Evolutionary conservation across 2,888 invertebrate species (phyloP), one percentile per base, ranked within the genome.

Genomic region (Lomographa bimaculata): DNA sequence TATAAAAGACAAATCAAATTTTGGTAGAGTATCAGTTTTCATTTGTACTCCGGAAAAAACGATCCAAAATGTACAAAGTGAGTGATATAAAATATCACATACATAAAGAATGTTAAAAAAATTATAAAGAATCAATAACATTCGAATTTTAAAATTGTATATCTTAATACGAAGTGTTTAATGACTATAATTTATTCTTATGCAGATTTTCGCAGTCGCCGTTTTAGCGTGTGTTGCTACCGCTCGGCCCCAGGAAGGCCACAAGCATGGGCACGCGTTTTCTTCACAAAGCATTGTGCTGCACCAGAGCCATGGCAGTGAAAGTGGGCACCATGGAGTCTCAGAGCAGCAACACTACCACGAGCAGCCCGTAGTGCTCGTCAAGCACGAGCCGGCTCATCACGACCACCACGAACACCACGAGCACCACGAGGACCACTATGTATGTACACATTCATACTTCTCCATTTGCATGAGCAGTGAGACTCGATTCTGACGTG

Each of bases 231-330:
- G 28, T 9, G 24, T 41, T 1, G 34, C 27, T 1, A 23, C 5
- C 5, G 49, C 42, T 2, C 41, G 41, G 3, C 45, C 49, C 1
- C 45, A 48, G 17, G 6, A 26, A 2, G 27, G 29, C 7, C 17
- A 43, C n/a, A 26, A 9, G 7, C 41, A 57, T 44, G 62, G 41
- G 1, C 52, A 53, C 25, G 61, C 57, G 7, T 37, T 54, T 27
- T 75, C 72, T 1, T 67, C 71, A n/a, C 71, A 72, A 36, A 64
- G 52, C 45, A 54, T 71, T 25, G 64, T 69, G 26, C 58, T 74
- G 33, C 70, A 63, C 57, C 68, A 68, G 62, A 61, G 29, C 7
- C 60, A 71, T 24, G 62, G 71, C 25, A n/a, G n/a, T n/a, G 5
- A 46, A 7, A 20, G 49, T 60, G 21, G 17, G 17, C 27, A 36